These are phyloP conservation scores for Melangyna quadrimaculata DNA, from an alignment of 2,888 invertebrate genomes.

Conservation along the genomic window DNA sequence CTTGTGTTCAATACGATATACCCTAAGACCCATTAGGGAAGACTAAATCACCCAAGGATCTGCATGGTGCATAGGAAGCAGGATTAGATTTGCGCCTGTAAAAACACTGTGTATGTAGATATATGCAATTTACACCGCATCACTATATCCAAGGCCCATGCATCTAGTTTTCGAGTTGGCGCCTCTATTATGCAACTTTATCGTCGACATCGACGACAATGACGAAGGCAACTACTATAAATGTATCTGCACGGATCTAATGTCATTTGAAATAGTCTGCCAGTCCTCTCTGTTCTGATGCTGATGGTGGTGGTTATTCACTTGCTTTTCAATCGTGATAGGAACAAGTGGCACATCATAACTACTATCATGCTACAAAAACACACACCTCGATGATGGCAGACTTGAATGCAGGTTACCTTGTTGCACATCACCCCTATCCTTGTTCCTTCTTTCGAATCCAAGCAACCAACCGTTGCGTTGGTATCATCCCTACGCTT, in stretches of 20 bases:
- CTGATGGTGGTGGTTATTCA: slow-evolving; percentile 39
- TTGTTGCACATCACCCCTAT: slow-evolving; percentile 30
- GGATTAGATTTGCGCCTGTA: neutral
- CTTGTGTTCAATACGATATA: no score
- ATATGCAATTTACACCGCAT: slow-evolving; percentile 51
- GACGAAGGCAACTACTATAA: slow-evolving; percentile 44
- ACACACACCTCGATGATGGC: neutral
- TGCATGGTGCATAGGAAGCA: neutral
- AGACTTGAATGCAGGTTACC: slow-evolving; percentile 24
- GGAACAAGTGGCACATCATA: slow-evolving; percentile 64
- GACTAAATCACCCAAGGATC: neutral
- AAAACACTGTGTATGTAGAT: neutral
- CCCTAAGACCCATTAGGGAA: neutral
- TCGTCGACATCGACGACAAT: slow-evolving; percentile 40
- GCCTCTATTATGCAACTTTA: slow-evolving; percentile 56
- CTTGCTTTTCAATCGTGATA: slow-evolving; percentile 53
- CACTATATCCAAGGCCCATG: slow-evolving; percentile 41
- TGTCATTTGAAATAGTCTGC: slow-evolving; percentile 51
- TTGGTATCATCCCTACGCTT: slow-evolving; percentile 53
- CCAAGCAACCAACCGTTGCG: slow-evolving; percentile 20
- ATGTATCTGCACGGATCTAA: slow-evolving; percentile 41
- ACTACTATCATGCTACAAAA: slow-evolving; percentile 22
- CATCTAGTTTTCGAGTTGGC: slow-evolving; percentile 63
- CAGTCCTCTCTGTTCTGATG: neutral
- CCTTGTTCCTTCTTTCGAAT: neutral